phyloP scores from a whole-genome alignment of 2,888 invertebrate species.

The Mylabris sibirica region DNA sequence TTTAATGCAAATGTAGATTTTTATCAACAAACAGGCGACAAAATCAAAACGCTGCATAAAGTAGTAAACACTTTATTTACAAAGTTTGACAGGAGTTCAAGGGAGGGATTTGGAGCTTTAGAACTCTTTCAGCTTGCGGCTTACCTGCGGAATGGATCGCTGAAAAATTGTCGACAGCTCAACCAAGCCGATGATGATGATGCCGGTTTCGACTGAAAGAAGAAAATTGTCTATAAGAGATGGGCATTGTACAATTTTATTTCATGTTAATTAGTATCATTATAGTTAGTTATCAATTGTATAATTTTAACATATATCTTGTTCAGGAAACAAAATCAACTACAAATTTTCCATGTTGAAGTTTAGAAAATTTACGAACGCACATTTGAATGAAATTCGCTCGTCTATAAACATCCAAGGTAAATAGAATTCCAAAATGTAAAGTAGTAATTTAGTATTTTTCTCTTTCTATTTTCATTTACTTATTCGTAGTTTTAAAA shows the following conservation, averaged over 20 bases:
- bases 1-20: background rate
- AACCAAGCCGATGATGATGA: background rate
- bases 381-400: background rate
- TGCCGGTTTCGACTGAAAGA: background rate
- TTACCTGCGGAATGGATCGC: background rate
- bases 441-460: background rate
- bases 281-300: background rate
- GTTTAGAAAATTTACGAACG: background rate
- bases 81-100: slow-evolving; percentile 3
- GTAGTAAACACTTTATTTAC: slow-evolving; percentile 3
- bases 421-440: background rate
- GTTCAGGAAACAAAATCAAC: background rate
- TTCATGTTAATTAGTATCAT: background rate
- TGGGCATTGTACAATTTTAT: no score
- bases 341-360: background rate
- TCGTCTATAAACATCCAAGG: slow-evolving; percentile 1
- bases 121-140: background rate
- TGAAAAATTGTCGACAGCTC: background rate
- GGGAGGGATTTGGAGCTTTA: background rate
- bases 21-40: background rate
- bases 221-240: background rate
- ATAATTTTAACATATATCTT: background rate
- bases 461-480: background rate
- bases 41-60: background rate
- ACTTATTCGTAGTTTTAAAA: background rate